These are phyloP conservation scores for Agriopis marginaria DNA, from an alignment of 2,888 invertebrate genomes.

Conservation along the genomic window DNA sequence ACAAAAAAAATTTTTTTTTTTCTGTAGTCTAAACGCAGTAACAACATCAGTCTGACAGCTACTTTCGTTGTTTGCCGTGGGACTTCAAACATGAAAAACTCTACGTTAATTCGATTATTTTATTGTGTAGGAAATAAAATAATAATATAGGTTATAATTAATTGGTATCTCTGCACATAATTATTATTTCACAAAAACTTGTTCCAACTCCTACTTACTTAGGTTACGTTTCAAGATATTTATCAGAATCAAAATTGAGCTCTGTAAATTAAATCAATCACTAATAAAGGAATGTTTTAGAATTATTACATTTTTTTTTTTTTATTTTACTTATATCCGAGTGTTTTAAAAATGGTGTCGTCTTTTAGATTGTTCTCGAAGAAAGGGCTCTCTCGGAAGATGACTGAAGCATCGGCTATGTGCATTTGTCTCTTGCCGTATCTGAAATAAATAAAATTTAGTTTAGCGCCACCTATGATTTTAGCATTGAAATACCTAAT, in stretches of 20 bases:
- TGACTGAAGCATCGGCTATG: slow-evolving; percentile 78
- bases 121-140: background rate
- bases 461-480: background rate
- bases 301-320: no score
- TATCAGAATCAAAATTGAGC: background rate
- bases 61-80: background rate
- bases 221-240: no score
- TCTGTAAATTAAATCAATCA: slow-evolving; percentile 25
- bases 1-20: no score
- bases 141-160: background rate
- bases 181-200: background rate
- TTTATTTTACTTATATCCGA: slow-evolving; percentile 69
- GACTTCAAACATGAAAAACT: background rate
- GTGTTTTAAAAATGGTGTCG: slow-evolving; percentile 68
- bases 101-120: background rate
- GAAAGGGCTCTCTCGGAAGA: slow-evolving; percentile 76
- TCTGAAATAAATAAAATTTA: slow-evolving; percentile 58
- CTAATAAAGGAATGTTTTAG: slow-evolving; percentile 10
- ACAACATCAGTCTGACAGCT: no score
- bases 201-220: background rate
- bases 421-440: slow-evolving; percentile 82
- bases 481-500: background rate
- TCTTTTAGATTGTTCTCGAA: slow-evolving; percentile 70
- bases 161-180: background rate
- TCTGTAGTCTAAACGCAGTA: no score